Base-by-base conservation (phyloP, 2,113 vertebrate genomes). In the Oenanthe oenanthe region DNA sequence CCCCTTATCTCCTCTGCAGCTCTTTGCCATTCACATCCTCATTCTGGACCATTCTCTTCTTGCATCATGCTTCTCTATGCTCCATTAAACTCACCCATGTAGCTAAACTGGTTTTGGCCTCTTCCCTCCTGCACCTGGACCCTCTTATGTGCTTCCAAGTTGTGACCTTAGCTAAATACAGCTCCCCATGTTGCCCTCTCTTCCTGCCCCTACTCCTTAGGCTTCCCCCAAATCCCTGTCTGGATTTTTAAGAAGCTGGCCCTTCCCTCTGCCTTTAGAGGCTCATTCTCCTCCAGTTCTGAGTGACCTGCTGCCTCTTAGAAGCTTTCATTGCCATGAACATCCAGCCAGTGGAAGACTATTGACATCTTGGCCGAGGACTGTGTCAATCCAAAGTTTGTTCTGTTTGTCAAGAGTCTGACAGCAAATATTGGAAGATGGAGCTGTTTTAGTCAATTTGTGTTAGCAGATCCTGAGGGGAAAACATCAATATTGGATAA, bases 301-400 rank as follows among this genome's bases (percentile, higher is more conserved):
- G 29, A 57, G 16, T 31, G 12, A 11, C 17, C 32, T 67, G 6
- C n/a, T 54, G 26, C 13, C 17, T 53, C 57, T 89, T 31, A 22
- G 20, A 79, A 21, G 4, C 7, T 79, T 85, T 89, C 10, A 18
- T 56, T 75, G 75, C 57, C 9, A 38, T 47, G 16, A 86, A 26
- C 29, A 78, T 50, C 42, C 70, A 89, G 56, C 3, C 0, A 0
- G 7, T 66, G 26, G 10, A 73, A 84, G 7, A 28, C 13, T 47
- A 32, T 3, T 50, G 25, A 4, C 4, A 9, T 68, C 28, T 79
- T 85, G 54, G 18, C 58, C 5, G 0, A 85, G 13, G 40, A 42
- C 14, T 16, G 4, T 6, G 26, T 91, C 43, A 54, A 2, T 71
- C 26, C 75, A 56, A 82, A 91, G 19, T 71, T 15, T 75, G 38